phyloP scores from a whole-genome alignment of 2,797 vertebrate genomes.

The Coccyzus lansbergi region DNA sequence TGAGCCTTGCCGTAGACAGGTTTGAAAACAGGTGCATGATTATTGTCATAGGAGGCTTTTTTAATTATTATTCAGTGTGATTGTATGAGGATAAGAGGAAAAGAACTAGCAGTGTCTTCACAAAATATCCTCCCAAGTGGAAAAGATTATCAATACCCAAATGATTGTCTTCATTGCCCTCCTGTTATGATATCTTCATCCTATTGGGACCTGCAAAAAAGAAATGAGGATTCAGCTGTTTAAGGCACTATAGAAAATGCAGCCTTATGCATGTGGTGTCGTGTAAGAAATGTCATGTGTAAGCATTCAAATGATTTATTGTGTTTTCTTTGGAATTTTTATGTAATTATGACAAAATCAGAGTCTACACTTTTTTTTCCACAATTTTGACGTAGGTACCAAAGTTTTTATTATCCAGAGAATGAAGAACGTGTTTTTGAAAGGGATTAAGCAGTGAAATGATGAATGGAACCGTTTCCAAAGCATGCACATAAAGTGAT shows the following conservation, averaged over 20 bases:
- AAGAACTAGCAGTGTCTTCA: slow-evolving; percentile 15
- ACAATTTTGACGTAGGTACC: slow-evolving; percentile 8
- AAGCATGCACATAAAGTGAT: slow-evolving; percentile 26
- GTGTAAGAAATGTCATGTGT: not conserved
- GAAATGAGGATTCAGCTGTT: slow-evolving; percentile 30
- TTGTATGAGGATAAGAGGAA: slow-evolving; percentile 6
- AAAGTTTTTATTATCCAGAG: slow-evolving; percentile 40
- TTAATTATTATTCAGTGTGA: not conserved
- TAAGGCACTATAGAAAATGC: not conserved
- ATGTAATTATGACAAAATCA: slow-evolving; percentile 20
- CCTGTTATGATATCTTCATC: slow-evolving; percentile 57
- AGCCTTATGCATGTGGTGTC: not conserved
- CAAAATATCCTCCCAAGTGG: not conserved
- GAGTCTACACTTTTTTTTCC: not conserved
- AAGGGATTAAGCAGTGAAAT: slow-evolving; percentile 48
- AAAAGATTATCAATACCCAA: slow-evolving; percentile 25
- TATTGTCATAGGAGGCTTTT: not conserved
- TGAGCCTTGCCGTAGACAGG: not conserved
- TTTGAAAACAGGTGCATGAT: slow-evolving; percentile 11
- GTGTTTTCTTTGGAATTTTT: not conserved
- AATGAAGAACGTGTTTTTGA: slow-evolving; percentile 30
- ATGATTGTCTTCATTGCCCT: slow-evolving; percentile 42
- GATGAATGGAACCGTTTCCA: slow-evolving; percentile 63
- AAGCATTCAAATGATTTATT: not conserved
- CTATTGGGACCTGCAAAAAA: slow-evolving; percentile 72